These are phyloP conservation scores for Holacanthus passer DNA, from an alignment of 2,113 vertebrate species.

Conservation along the genomic window DNA sequence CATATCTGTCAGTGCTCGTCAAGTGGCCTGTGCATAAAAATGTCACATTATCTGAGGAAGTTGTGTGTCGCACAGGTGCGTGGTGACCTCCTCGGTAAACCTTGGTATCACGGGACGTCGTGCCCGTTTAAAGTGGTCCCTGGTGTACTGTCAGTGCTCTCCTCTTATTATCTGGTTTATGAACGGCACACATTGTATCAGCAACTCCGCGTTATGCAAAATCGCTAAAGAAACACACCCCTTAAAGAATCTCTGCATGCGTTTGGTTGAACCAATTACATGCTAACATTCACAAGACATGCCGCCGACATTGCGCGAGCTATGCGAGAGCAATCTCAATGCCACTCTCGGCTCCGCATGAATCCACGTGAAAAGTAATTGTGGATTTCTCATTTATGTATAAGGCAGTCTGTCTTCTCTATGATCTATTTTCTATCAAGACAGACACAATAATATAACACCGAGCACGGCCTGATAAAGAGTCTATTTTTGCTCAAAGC, in stretches of 20 bases:
- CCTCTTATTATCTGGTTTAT: conserved; percentile 45
- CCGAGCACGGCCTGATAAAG: conserved; percentile 73
- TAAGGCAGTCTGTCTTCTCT: conserved; percentile 71
- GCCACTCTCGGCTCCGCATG: conserved; percentile 57
- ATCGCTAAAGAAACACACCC: conserved; percentile 30
- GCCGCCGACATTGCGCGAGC: conserved; percentile 56
- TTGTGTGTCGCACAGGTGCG: conserved; percentile 53
- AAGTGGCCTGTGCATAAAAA: conserved; percentile 75
- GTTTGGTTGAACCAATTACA: conserved; percentile 75
- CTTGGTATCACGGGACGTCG: conserved; percentile 78
- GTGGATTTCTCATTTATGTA: conserved; percentile 75
- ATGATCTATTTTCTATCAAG: conserved; percentile 76
- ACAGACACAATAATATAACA: conserved; percentile 76
- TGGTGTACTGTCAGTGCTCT: conserved; percentile 40
- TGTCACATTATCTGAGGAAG: conserved; percentile 68
- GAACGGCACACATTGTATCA: conserved; percentile 47
- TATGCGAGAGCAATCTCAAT: conserved; percentile 57
- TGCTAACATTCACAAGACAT: conserved; percentile 76
- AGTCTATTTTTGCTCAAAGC: conserved; percentile 77
- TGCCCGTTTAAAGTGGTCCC: conserved; percentile 68
- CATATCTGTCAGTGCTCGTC: conserved; percentile 61
- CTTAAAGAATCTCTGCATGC: conserved; percentile 43
- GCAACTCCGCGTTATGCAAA: conserved; percentile 56
- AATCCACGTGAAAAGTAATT: conserved; percentile 78
- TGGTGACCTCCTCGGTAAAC: conserved; percentile 67